Conservation (phyloP, 2,113 vertebrate species). For the Pygoscelis adeliae region DNA sequence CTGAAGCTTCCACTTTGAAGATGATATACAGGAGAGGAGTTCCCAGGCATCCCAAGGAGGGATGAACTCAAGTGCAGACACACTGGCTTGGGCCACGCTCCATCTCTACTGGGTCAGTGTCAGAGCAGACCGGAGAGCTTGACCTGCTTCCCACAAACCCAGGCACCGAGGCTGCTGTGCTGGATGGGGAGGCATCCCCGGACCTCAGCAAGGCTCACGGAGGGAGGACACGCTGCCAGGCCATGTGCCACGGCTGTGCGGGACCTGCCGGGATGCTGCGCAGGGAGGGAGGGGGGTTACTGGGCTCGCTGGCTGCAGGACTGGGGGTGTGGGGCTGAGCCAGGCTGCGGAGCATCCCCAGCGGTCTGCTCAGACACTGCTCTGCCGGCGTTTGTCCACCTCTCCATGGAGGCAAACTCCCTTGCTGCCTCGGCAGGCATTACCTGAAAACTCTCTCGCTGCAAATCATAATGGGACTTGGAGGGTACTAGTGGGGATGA, state of each 20-base stretch:
- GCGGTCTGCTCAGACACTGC: background rate
- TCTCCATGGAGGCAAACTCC: background rate
- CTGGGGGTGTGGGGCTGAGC: too few relatives aligned
- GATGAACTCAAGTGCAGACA: background rate
- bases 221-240: background rate
- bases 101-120: background rate
- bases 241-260: rapidly evolving
- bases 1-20: background rate
- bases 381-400: rapidly evolving
- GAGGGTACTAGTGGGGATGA: background rate
- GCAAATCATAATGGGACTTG: background rate
- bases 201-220: rapidly evolving
- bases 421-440: background rate
- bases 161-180: background rate
- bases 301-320: background rate
- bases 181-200: rapidly evolving
- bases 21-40: too few relatives aligned
- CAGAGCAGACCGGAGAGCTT: too few relatives aligned
- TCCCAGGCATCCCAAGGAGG: background rate
- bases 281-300: too few relatives aligned
- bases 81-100: rapidly evolving
- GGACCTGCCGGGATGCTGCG: background rate
- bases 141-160: rapidly evolving
- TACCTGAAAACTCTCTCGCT: background rate
- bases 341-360: background rate